Evolutionary conservation across 2,113 vertebrate species (phyloP), one percentile per base, ranked within the genome.

Genomic region (Saguinus imperator): DNA sequence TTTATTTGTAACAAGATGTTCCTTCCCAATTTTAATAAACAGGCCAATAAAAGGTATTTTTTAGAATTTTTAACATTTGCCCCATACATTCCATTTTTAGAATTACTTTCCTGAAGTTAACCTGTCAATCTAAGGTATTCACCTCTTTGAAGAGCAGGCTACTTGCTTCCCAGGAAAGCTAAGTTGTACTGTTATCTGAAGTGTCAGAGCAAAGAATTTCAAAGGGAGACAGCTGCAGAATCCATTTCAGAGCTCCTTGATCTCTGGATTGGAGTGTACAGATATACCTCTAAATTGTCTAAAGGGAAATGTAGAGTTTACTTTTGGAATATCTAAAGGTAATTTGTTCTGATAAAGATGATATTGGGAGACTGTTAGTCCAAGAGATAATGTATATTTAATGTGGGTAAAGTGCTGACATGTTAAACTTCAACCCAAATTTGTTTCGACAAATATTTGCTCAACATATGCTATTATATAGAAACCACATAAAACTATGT

Each of bases 331-430:
- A 73, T 70, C 94, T 94, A 86, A 90, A 92, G 76, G 89, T 58
- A 83, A 95, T 88, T 96, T 94, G 64, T 95, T 96, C 96, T 95
- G 94, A 97, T 97, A 96, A 97, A 89, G 27, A 64, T 87, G 84
- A 94, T 93, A 83, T 64, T 43, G 52, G 23, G 48, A 94, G 87
- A 76, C 14, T 72, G 25, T 83, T 68, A 72, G 17, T 61, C 61
- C 6, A 55, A 84, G 94, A 94, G 58, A 95, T 61, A 96, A 50
- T 61, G 79, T 27, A 57, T n/a, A 45, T 66, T 85, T 40, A 52
- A 81, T 37, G 64, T 68, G 50, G n/a, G 68, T 93, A 80, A 95
- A 87, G 52, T 70, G 27, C 40, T 16, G 23, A 91, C 16, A 50
- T 83, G 75, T 70, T 94, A 58, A 96, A 87, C 14, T 89, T 94